Base-by-base conservation (phyloP, 2,888 invertebrate species). In the Mechanitis messenoides region DNA sequence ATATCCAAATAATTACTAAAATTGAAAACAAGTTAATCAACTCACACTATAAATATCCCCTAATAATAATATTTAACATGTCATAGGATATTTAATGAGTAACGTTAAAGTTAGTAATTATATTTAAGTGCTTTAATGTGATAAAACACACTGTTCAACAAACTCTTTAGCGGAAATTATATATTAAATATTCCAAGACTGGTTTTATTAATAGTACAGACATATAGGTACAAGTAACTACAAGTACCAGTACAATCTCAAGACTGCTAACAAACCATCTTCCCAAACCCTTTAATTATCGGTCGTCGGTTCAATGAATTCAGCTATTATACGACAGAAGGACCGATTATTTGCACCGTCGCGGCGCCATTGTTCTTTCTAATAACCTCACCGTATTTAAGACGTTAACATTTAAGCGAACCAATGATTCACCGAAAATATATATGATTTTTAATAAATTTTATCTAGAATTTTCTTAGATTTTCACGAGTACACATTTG, bases 271-370 rank as follows among this genome's bases (percentile, higher is more conserved):
- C 50, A 50, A n/a, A 50, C 7, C 31, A 28, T 11, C 50, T 31
- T 31, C 31, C 7, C 38, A 38, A 12, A 47, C 46, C 55, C 58
- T 64, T 80, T 82, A 81, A 82, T 81, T 82, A 80, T 74, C 74
- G 68, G 70, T 42, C 42, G 6, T 75, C 67, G 69, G 71, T 78
- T 77, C 75, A 75, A 64, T 73, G 69, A 69, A 74, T 74, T 68
- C 69, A 68, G 72, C 74, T 73, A 75, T 83, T 80, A 79, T 74
- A 77, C 74, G 75, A 81, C 81, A 84, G 82, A 80, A 77, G 73
- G 72, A 75, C 81, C 76, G 78, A 79, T 78, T 77, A 73, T 73
- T 75, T 73, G 66, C 71, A 65, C 65, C 59, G 6, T 20, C 20
- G 6, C 3, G 66, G 66, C 62, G 64, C 72, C 73, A 76, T 78